Percentiles rank a stretch among this genome's conserved stretches.
phyloP scores from a whole-genome alignment of 2,888 invertebrate species.

The Platycnemis pennipes region DNA sequence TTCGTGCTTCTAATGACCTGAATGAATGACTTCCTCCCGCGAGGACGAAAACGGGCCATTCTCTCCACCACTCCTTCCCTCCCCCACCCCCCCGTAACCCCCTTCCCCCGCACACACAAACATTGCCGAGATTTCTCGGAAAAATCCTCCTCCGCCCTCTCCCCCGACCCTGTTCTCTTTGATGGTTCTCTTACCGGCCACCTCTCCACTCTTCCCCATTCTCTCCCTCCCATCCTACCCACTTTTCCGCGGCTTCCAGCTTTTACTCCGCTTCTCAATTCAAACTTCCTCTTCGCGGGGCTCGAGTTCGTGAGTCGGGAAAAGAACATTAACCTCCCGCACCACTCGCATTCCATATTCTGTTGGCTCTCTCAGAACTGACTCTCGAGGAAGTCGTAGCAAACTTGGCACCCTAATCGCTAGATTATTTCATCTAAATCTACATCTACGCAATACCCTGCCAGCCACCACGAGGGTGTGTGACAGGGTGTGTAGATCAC shows the following conservation, averaged over 20 bases:
- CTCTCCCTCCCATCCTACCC: background rate
- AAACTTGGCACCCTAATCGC: background rate
- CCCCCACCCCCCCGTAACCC: background rate
- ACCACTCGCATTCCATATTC: background rate
- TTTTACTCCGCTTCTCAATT: background rate
- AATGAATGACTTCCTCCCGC: background rate
- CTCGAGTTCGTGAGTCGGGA: background rate
- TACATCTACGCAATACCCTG: no score
- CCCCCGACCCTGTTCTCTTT: background rate
- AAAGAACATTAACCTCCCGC: background rate
- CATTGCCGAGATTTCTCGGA: background rate
- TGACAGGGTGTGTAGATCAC: no score
- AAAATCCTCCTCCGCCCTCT: background rate
- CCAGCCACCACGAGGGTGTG: no score
- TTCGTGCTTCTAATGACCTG: slow-evolving; percentile 60
- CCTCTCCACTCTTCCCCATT: no score
- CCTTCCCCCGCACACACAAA: no score
- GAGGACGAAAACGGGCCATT: background rate
- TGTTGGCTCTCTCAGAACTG: background rate
- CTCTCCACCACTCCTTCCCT: background rate
- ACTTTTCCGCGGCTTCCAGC: background rate
- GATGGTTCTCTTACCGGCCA: no score
- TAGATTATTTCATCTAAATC: no score
- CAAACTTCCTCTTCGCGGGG: background rate
- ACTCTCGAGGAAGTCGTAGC: background rate